phyloP scores from a whole-genome alignment of 2,888 invertebrate genomes.

The Horisme vitalbata region DNA sequence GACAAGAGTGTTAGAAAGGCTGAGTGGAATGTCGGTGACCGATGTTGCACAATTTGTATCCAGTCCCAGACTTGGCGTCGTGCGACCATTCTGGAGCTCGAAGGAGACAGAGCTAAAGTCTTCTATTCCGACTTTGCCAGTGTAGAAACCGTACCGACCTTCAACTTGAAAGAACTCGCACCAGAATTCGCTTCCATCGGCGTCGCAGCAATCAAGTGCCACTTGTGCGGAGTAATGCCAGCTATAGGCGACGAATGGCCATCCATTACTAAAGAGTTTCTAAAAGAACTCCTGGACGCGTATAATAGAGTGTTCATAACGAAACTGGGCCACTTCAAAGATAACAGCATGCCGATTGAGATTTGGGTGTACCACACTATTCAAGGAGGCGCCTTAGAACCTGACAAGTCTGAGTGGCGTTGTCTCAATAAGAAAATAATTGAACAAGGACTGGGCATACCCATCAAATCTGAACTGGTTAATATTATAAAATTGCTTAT shows the following conservation, averaged over 20 bases:
- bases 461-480: conserved; percentile 59
- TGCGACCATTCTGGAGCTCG: conserved; percentile 67
- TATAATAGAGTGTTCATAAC: conserved; percentile 80
- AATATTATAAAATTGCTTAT: not conserved
- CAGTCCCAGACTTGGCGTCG: conserved; percentile 86
- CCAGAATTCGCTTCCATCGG: conserved; percentile 74
- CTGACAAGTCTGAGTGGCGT: conserved; percentile 84
- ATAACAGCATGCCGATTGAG: conserved; percentile 82
- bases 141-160: conserved; percentile 68
- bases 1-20: conserved; percentile 42
- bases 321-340: conserved; percentile 74
- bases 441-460: conserved; percentile 85
- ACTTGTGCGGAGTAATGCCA: conserved; percentile 86
- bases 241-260: conserved; percentile 87
- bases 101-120: conserved; percentile 71
- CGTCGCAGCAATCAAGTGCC: conserved; percentile 85
- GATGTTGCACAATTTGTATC: conserved; percentile 68
- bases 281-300: conserved; percentile 78
- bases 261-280: conserved; percentile 82
- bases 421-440: conserved; percentile 87
- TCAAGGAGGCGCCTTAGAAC: conserved; percentile 85
- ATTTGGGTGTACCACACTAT: conserved; percentile 85
- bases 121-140: conserved; percentile 86
- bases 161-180: conserved; percentile 77
- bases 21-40: conserved; percentile 78